Evolutionary conservation across 2,888 invertebrate genomes (phyloP), one percentile per base, ranked within the genome.

Genomic region (Apamea monoglypha): DNA sequence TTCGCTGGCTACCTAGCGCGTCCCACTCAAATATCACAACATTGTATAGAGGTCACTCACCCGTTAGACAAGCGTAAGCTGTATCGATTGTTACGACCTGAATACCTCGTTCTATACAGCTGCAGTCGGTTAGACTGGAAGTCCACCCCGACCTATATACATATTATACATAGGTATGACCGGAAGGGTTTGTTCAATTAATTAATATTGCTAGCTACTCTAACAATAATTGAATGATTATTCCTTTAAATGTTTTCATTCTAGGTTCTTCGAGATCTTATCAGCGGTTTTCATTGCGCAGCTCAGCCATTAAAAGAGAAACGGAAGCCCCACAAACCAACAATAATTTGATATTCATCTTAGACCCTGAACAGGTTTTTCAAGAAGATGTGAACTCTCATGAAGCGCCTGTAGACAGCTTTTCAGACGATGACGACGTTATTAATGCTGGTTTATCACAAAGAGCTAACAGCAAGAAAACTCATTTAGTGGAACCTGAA

Each of bases 251-350:
- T 56, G 0, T 18, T 74, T 29, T 25, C 32, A 18, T 75, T 74
- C 25, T n/a, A 75, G 74, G 8, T 25, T 25, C 2, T 32, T 74
- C 40, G 12, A 74, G 25, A 32, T 12, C 18, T 18, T n/a, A 32
- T 74, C 25, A 56, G 21, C 29, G 25, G 29, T 4, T 40, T 56
- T 25, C 56, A 7, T 32, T 32, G 25, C 12, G 6, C 74, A 74
- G 40, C 16, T 73, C 29, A 72, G n/a, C 21, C 32, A 73, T 53
- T 40, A 73, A 29, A 56, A 29, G 1, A 29, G 18, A 75, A 74
- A 25, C 25, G 16, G 21, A 32, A 56, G 40, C 21, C 25, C 21
- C 40, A 78, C 18, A 64, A 40, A 25, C 32, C 10, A 18, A 53
- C 32, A 29, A 63, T 40, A 32, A 64, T 77, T 32, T 78, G 29